A percentile compares a stretch with the other conserved stretches of the same genome.
Conservation (phyloP, 1,140 invertebrate species). For the Conopomorpha cramerella region DNA sequence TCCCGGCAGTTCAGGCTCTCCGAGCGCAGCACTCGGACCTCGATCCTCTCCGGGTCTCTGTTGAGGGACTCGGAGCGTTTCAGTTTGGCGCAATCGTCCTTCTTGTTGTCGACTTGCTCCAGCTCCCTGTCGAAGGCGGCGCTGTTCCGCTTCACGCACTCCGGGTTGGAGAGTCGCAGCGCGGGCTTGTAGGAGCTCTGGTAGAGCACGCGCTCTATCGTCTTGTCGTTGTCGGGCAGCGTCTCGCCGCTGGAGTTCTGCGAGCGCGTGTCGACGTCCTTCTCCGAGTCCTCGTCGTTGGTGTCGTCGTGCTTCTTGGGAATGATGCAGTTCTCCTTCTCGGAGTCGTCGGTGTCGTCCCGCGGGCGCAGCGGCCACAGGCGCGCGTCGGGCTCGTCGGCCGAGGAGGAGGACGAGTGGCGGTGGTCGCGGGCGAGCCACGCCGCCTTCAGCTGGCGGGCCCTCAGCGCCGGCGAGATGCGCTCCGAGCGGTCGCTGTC, state of each 20-base stretch:
- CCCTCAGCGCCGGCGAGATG: constrained; percentile 25
- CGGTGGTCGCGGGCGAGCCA: constrained; percentile 33
- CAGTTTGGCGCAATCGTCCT: constrained; percentile 29
- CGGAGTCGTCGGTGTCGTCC: constrained; percentile 24
- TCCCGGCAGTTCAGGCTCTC: constrained; percentile 55
- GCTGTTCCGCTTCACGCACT: constrained; percentile 26
- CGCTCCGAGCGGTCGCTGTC: constrained; percentile 9
- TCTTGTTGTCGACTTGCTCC: constrained; percentile 5
- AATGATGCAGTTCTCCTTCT: constrained; percentile 10
- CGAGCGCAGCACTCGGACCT: constrained; percentile 60
- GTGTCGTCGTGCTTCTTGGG: background rate
- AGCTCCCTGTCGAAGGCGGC: constrained; percentile 14
- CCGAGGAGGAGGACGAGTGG: constrained; percentile 26
- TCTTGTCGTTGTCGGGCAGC: constrained; percentile 34
- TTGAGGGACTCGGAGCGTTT: constrained; percentile 67
- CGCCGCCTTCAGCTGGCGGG: constrained; percentile 37
- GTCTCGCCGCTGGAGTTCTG: constrained; percentile 25
- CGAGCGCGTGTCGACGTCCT: constrained; percentile 45
- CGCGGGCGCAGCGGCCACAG: constrained; percentile 10
- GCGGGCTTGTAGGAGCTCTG: constrained; percentile 6
- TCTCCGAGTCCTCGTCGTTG: constrained; percentile 19
- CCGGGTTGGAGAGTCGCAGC: constrained; percentile 10
- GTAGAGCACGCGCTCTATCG: constrained; percentile 11
- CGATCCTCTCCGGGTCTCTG: constrained; percentile 33
- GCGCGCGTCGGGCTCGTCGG: constrained; percentile 28